Base-by-base conservation (phyloP, 1,140 invertebrate genomes). In the Drosophila watanabei region DNA sequence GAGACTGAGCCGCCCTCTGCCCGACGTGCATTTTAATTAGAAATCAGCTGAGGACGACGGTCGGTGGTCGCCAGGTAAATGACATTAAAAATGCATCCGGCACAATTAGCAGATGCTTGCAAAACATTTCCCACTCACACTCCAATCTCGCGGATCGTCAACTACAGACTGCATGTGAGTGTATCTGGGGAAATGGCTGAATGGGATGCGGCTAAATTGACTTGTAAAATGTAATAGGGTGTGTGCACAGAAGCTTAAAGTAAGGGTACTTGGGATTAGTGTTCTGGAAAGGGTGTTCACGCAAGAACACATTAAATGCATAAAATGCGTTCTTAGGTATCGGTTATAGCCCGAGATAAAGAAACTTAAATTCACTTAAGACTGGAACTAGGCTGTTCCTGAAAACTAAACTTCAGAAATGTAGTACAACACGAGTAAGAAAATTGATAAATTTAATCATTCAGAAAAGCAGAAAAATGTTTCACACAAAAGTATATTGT, bases 11-110 rank as follows among this genome's bases (percentile, higher is more conserved):
- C 24, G 32, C 56, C 10, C 63, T 11, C 39, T 24, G 35, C 64
- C 65, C 49, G 45, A 60, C 70, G 61, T 68, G 80, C 72, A 84
- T 89, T 89, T 88, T 85, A 88, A 88, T 89, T 88, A 81, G 65
- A 85, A 89, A 81, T 62, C 77, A 61, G 10, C 45, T 28, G 64
- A 56, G 56, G 59, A 41, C 62, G 46, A 45, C 16, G 54, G 35
- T 39, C 18, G 58, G 32, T 20, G 30, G 28, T 69, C n/a, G 39
- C 35, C 61, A 81, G 78, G 52, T 62, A 75, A 79, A 75, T 70
- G 35, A 70, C 66, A 68, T 71, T 83, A 62, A 82, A 69, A 79
- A 63, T 72, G 58, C 73, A 71, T 68, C 62, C 62, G 41, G n/a
- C 60, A 79, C 59, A 85, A 71, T 81, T 75, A 75, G 61, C 62